Conservation (phyloP, 2,113 vertebrate species). For the Aegithalos caudatus region DNA sequence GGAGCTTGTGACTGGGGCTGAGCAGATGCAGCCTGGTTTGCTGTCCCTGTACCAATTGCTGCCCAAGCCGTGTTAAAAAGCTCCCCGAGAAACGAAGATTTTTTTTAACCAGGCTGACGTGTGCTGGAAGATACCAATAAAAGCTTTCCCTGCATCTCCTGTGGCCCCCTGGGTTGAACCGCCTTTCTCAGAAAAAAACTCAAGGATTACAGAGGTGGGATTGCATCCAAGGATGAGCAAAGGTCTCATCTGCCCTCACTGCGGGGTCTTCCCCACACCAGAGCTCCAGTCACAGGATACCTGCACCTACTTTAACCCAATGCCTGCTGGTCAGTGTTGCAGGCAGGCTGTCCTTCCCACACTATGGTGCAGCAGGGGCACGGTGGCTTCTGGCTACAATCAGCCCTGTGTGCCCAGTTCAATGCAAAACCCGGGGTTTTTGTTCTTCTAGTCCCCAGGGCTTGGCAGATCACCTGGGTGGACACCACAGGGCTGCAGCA, state of each 20-base stretch:
- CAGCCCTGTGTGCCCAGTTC: not conserved
- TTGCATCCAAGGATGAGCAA: not conserved
- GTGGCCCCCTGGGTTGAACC: not conserved
- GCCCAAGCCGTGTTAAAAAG: constrained; percentile 51
- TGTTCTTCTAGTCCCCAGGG: not conserved
- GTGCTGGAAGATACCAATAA: constrained; percentile 61
- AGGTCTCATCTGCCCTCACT: not conserved
- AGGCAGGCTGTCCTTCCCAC: not conserved
- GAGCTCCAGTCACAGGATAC: not conserved
- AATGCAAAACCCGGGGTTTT: not conserved
- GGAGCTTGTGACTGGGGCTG: constrained; percentile 24
- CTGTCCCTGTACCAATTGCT: constrained; percentile 51
- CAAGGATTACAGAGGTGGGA: not conserved
- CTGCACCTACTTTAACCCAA: not conserved
- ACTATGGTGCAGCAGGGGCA: fast-evolving
- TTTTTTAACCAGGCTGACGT: constrained; percentile 17
- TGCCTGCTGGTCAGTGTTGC: not conserved
- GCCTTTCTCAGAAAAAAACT: constrained; percentile 24
- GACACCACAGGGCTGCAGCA: not conserved
- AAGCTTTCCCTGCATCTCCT: constrained; percentile 27
- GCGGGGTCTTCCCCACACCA: not conserved
- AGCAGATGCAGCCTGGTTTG: constrained; percentile 51
- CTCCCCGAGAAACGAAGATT: constrained; percentile 6
- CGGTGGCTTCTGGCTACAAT: fast-evolving
- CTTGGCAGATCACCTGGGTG: not conserved